Evolutionary conservation across 2,888 invertebrate species (phyloP), one percentile per base, ranked within the genome.

Genomic region (Nudaria mundana): DNA sequence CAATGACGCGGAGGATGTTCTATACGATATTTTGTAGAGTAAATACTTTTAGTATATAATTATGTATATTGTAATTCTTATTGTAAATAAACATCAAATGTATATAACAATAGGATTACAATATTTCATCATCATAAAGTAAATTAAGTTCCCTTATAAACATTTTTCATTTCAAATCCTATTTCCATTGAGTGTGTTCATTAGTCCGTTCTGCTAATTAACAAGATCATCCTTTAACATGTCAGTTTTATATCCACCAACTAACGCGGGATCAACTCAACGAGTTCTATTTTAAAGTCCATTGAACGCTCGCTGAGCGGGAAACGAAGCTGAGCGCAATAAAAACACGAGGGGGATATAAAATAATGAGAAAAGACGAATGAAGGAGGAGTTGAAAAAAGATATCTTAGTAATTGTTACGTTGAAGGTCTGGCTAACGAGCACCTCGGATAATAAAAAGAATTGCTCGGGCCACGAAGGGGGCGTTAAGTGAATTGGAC

Each of bases 361-460:
- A 48, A 57, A 57, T 56, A 60, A 60, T 52, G 49, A 52, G 41
- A 54, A 55, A 57, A 56, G 63, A 49, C 66, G 67, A 70, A 66
- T 64, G 66, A 15, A 14, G 18, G 29, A 32, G 10, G 4, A 29
- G 30, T n/a, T n/a, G 56, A 65, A 68, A 67, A 62, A 63, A 66
- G 70, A 71, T 66, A 66, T 67, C 71, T 66, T 64, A 58, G 72
- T 77, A 77, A 77, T 77, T 76, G 77, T 75, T 77, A 72, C 72
- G 68, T 69, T 70, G 66, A 63, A 67, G 69, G 71, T 67, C 69
- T 55, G 60, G 62, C 71, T 77, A 76, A 77, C 76, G 78, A 77
- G 76, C 65, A 43, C 39, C 48, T 36, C 42, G 52, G 49, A 44
- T 52, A 52, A 51, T 59, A 63, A 62, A 68, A 66, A 56, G 60